Conservation (phyloP, 2,888 invertebrate genomes). For the Dasypogon diadema region DNA sequence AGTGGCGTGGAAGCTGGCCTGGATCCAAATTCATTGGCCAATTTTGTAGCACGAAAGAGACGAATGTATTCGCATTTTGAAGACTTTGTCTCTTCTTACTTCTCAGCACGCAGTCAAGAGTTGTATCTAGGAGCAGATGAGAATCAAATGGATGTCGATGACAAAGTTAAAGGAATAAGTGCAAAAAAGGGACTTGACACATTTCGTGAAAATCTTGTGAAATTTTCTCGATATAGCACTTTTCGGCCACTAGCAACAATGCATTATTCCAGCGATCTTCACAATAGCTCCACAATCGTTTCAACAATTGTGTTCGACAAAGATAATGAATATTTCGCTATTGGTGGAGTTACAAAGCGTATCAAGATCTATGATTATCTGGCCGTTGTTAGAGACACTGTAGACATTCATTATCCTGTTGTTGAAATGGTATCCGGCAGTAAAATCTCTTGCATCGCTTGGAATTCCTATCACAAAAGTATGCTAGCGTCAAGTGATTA, state of each 20-base stretch:
- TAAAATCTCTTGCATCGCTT: slow-evolving; percentile 94
- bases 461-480: slow-evolving; percentile 92
- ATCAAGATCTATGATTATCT: slow-evolving; percentile 95
- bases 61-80: slow-evolving; percentile 76
- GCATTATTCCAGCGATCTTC: slow-evolving; percentile 90
- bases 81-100: slow-evolving; percentile 89
- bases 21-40: slow-evolving; percentile 48
- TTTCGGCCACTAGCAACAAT: slow-evolving; percentile 86
- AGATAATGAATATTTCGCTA: slow-evolving; percentile 95
- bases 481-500: slow-evolving; percentile 93
- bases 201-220: slow-evolving; percentile 87
- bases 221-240: slow-evolving; percentile 84
- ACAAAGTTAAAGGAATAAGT: slow-evolving; percentile 44
- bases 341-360: slow-evolving; percentile 94
- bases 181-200: slow-evolving; percentile 73
- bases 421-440: slow-evolving; percentile 92
- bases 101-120: slow-evolving; percentile 81
- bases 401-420: slow-evolving; percentile 93
- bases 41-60: slow-evolving; percentile 54
- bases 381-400: slow-evolving; percentile 84
- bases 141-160: slow-evolving; percentile 53
- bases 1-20: slow-evolving; percentile 14
- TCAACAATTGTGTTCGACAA: slow-evolving; percentile 96
- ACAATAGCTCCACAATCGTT: slow-evolving; percentile 87
- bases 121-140: slow-evolving; percentile 71